Evolutionary conservation across 2,797 vertebrate species (phyloP).

Genomic region (Xiphorhynchus erythropygius): DNA sequence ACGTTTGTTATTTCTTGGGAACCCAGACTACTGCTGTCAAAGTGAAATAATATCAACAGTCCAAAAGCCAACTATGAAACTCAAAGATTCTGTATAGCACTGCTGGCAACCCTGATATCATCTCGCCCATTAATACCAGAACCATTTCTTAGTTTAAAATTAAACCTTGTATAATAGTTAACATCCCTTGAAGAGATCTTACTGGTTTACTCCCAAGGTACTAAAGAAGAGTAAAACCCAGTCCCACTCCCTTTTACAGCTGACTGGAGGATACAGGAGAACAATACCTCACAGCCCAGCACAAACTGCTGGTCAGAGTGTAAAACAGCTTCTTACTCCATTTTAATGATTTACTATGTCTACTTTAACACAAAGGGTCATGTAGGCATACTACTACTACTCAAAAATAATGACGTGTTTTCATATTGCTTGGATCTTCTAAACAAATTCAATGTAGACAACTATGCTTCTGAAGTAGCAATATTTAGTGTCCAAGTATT

Average conservation of each 20-base stretch:
- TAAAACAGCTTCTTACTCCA: neutral
- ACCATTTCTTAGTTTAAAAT: neutral
- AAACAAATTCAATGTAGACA: neutral
- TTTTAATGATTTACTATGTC: neutral
- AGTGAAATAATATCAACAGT: slow-evolving; percentile 11
- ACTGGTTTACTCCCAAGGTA: neutral
- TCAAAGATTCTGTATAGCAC: neutral
- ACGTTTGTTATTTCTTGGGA: neutral
- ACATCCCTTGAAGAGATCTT: neutral
- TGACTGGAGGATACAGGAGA: neutral
- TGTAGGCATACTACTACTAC: neutral
- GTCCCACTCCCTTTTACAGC: neutral
- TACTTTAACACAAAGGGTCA: neutral
- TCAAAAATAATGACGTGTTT: neutral
- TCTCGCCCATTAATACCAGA: neutral
- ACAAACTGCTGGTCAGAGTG: neutral
- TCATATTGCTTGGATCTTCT: neutral
- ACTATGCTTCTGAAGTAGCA: neutral
- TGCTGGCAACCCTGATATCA: neutral
- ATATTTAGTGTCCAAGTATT: neutral
- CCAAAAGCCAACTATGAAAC: neutral
- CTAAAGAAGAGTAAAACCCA: neutral
- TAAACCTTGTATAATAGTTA: neutral
- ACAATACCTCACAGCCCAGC: neutral
- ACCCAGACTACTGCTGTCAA: neutral